Evolutionary conservation across 30 jellyfish, hydroid and myxozoan genomes (phyloP), one percentile per base, ranked within the genome.

Genomic region (Hydractinia echinata): DNA sequence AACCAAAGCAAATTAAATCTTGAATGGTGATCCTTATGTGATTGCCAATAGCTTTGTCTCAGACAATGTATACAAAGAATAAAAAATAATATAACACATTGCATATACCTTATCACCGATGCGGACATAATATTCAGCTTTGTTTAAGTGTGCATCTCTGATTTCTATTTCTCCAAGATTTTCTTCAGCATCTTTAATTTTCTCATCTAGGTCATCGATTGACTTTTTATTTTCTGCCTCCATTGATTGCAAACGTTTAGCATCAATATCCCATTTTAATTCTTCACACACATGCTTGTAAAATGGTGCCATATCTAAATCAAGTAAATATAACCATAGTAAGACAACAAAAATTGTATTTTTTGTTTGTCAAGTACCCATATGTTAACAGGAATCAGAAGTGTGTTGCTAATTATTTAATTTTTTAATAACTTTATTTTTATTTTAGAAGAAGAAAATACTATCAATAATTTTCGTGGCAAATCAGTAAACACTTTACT

Each of bases 141-240:
- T 92, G n/a, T 91, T 93, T 48, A 92, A 67, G 11, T 61, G 79
- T 7, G 94, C 89, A 66, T 84, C 98, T 61, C 98, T 74, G 51
- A 92, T 79, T 81, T 92, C 98, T 7, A 87, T 92, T 80, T 92
- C 98, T 10, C 98, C 98, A 9, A 86, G 89, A 81, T 92, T 92
- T 55, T 79, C 95, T 64, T 86, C 95, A 0, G 98, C 98, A 92
- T 92, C 98, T 56, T 87, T 92, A 8, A 92, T 87, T 39, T 95
- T 87, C 64, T 83, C 98, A 48, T 92, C 98, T 54, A 92, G 95
- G 53, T 61, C 85, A 39, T 86, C 92, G 4, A 86, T 53, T 55
- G 80, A 85, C 11, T 73, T 66, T 50, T 60, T 74, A 56, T 92
- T 92, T 20, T 80, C 80, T 1, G 66, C 89, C 55, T 82, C 92